Base-by-base conservation (phyloP, 2,797 vertebrate species). In the Enteromius treurensis region DNA sequence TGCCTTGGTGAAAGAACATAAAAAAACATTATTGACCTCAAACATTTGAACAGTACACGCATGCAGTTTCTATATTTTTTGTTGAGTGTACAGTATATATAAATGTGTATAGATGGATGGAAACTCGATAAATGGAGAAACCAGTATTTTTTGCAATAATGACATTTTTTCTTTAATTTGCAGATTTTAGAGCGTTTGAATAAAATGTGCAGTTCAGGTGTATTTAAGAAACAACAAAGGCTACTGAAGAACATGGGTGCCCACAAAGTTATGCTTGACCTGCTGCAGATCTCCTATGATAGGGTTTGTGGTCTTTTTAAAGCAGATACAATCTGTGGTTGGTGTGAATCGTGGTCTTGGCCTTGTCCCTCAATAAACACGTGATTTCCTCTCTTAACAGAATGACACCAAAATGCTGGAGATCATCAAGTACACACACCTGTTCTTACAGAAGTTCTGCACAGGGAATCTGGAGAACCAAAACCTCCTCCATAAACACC, bases 191-290 rank as follows among this genome's bases (percentile, higher is more conserved):
- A 99, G 90, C 83, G 96, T 65, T 88, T 99, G 81, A 97, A 98
- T 90, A 98, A 96, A 90, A 98, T 99, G 98, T 99, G 98, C 0
- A 97, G 96, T 11, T 95, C 93, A 0, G 98, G 97, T 0, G 96
- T 97, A 80, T 95, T 97, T 91, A 99, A 97, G 95, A 99, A 99
- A 89, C 98, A 99, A 91, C 98, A 99, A 91, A 93, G 97, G 81
- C 88, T 99, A 64, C 83, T 99, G 86, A 99, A 99, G 94, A 99
- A 99, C 92, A 97, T 99, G 97, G 98, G 98, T 0, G 97, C 98
- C 77, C 97, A 99, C 91, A 99, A 98, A 88, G 98, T 99, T 90
- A 98, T 99, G 97, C 90, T 99, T 94, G 98, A 99, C 90, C 95
- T 99, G 86, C 94, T 99, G 90, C 98, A 99, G 92, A 95, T 99